Conservation (phyloP, 2,797 vertebrate species). For the Eospalax fontanierii region DNA sequence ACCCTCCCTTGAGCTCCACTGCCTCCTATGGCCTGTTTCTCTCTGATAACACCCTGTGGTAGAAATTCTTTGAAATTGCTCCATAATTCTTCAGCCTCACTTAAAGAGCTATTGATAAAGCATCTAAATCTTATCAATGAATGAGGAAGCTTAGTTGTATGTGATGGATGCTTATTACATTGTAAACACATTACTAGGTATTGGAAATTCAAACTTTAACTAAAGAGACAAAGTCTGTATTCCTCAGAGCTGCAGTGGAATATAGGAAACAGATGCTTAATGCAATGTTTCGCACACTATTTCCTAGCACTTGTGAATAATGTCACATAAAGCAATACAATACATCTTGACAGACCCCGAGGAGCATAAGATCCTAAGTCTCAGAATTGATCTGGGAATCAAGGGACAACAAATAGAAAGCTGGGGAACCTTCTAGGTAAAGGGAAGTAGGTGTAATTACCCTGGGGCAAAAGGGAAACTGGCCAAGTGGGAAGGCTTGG, state of each 20-base stretch:
- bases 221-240: neutral
- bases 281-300: neutral
- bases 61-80: neutral
- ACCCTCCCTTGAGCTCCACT: neutral
- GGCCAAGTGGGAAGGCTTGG: neutral
- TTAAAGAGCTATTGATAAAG: constrained; percentile 14
- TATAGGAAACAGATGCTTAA: neutral
- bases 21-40: neutral
- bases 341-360: neutral
- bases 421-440: neutral
- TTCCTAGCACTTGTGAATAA: neutral
- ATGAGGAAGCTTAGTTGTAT: constrained; percentile 17
- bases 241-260: neutral
- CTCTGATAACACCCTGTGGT: neutral
- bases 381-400: neutral
- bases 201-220: neutral
- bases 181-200: neutral
- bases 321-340: neutral
- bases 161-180: neutral
- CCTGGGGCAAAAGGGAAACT: neutral
- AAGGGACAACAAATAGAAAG: neutral
- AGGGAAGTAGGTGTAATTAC: neutral
- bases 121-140: constrained; percentile 29
- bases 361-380: neutral
- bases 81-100: neutral